Evolutionary conservation across 2,113 vertebrate species (phyloP), one percentile per base, ranked within the genome.

Genomic region (Corythornis madagascariensis): DNA sequence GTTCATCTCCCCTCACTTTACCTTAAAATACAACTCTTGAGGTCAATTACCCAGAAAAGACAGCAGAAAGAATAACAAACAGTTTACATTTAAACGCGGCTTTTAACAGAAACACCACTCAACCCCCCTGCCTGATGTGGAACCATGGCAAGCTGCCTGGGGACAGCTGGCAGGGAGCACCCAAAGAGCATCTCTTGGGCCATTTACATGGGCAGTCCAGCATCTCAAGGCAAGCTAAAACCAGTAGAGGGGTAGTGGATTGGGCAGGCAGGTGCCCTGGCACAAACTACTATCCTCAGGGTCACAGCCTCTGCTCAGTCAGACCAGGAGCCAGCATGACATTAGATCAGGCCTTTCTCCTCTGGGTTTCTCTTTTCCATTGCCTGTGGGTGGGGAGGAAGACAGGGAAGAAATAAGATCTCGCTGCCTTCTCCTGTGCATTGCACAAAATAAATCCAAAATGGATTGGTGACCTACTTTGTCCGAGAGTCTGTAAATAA

Each of bases 91-190:
- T 17, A 40, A 21, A 12, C 2, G 1, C 28, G 55, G 8, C 29
- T 81, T 70, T 60, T 25, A 19, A 43, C 69, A 60, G 1, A 55
- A 72, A 64, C 6, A 24, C 18, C 59, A 11, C 0, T 0, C 1
- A 2, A 43, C 38, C 3, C 11, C 72, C 40, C 69, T 56, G 28
- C 28, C 75, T n/a, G 48, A 50, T 2, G 8, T 55, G 8, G 56
- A 48, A 22, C 6, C 4, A 6, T 15, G n/a, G 11, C 7, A 2
- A 19, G 47, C 7, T 25, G 7, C 7, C 2, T 1, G 7, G 66
- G 61, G 10, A 29, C 4, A 10, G n/a, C 17, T 8, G 6, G 4
- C 40, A 77, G 28, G 43, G 35, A 35, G 66, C 50, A 59, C 20
- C 61, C 40, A 5, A 53, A 72, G 64, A 82, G 26, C 60, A 64